A percentile compares a stretch with the other conserved stretches of the same genome.
Evolutionary conservation across 37 sponge, comb jelly and placozoan species (phyloP).

Genomic region (Trichoplax adhaerens): DNA sequence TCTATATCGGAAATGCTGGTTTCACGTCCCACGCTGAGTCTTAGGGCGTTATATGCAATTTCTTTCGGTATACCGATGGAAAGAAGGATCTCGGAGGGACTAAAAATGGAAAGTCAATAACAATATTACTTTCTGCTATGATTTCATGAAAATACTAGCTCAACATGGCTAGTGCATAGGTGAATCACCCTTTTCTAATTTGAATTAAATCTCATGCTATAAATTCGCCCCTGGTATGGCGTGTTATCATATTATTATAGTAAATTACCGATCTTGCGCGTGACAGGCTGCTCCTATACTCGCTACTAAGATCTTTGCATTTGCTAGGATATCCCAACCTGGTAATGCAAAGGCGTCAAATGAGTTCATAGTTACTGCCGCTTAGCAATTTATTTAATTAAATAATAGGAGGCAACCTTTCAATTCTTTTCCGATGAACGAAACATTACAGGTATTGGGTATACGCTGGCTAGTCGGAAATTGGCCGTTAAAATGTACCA

Average conservation of each 20-base stretch:
- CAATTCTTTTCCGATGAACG: slow-evolving; percentile 21
- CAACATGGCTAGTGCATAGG: no score
- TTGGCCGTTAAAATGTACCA: slow-evolving; percentile 13
- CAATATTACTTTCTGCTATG: no score
- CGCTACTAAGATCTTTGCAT: slow-evolving; percentile 10
- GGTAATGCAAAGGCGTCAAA: neutral
- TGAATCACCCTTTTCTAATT: no score
- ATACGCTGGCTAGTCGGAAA: slow-evolving; percentile 1
- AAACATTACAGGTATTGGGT: slow-evolving; percentile 63
- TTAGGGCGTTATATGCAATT: slow-evolving; percentile 30
- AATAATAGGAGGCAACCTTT: slow-evolving; percentile 10
- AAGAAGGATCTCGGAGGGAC: slow-evolving; percentile 26
- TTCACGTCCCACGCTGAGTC: slow-evolving; percentile 39
- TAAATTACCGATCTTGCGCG: neutral
- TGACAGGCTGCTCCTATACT: neutral
- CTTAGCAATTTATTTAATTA: no score
- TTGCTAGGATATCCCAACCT: slow-evolving; percentile 12
- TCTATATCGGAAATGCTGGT: slow-evolving; percentile 42
- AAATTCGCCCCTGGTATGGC: no score
- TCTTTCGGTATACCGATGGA: slow-evolving; percentile 31
- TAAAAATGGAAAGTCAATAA: no score
- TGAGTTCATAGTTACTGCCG: neutral
- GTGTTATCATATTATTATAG: no score
- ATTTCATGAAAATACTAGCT: no score
- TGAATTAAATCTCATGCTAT: no score